These are phyloP conservation scores for Drosophila cognata DNA, from an alignment of 2,888 invertebrate genomes.

Conservation along the genomic window DNA sequence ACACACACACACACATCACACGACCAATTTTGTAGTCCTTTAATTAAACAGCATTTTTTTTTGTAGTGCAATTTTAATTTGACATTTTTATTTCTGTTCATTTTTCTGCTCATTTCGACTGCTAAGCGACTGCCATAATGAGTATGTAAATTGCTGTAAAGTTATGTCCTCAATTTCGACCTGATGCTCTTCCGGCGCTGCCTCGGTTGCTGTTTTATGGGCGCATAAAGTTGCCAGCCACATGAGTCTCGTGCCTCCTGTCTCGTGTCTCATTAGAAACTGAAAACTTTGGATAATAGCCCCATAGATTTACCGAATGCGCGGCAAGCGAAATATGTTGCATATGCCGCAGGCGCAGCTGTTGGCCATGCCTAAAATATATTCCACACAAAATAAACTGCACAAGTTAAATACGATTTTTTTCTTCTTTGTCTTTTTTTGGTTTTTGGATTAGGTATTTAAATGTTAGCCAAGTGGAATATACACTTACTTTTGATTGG, in stretches of 20 bases:
- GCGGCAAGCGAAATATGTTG: conserved; percentile 40
- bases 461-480: background rate
- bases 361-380: conserved; percentile 31
- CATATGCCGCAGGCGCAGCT: conserved; percentile 60
- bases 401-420: conserved; percentile 30
- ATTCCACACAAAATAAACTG: conserved; percentile 16
- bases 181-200: conserved; percentile 24
- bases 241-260: conserved; percentile 51
- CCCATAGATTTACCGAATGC: conserved; percentile 64
- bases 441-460: background rate
- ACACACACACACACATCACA: background rate
- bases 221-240: conserved; percentile 69
- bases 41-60: conserved; percentile 59
- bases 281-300: conserved; percentile 52
- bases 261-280: conserved; percentile 51
- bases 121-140: conserved; percentile 66
- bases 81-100: conserved; percentile 29
- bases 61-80: conserved; percentile 46
- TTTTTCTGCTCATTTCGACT: conserved; percentile 20
- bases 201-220: conserved; percentile 61
- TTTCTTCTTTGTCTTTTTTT: background rate
- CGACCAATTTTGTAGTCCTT: conserved; percentile 49
- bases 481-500: conserved; percentile 3
- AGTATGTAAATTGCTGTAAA: conserved; percentile 78
- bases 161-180: conserved; percentile 70